Conservation (phyloP, 2,113 vertebrate species). For the Chunga burmeisteri region DNA sequence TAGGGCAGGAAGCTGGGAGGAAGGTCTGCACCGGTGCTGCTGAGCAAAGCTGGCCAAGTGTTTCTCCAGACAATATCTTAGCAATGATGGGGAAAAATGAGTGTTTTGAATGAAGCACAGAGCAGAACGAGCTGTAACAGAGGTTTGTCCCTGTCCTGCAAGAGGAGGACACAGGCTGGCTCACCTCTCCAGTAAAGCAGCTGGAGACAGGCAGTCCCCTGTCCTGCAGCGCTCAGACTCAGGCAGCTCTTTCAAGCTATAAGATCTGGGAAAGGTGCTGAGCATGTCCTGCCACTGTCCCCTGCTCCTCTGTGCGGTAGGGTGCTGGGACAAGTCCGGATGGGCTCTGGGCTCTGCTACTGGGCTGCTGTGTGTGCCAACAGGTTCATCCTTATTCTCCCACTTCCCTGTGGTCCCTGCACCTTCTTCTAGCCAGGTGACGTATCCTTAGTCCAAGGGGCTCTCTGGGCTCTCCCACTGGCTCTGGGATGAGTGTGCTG, state of each 20-base stretch:
- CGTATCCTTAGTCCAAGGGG: background rate
- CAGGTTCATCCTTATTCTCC: background rate
- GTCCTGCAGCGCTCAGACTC: background rate
- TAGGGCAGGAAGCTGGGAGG: background rate
- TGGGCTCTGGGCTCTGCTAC: background rate
- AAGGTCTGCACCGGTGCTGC: background rate
- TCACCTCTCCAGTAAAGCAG: background rate
- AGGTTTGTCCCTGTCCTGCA: background rate
- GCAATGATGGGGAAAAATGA: background rate
- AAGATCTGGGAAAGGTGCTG: background rate
- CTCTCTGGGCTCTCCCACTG: background rate
- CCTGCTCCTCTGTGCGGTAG: accelerated
- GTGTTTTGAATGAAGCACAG: background rate
- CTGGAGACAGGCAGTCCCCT: background rate
- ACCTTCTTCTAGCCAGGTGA: background rate
- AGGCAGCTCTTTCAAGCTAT: background rate
- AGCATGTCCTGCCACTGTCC: background rate
- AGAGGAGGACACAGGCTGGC: background rate
- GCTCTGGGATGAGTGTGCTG: background rate
- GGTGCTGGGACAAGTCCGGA: background rate
- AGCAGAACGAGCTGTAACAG: background rate
- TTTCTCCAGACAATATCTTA: background rate
- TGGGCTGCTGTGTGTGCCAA: background rate
- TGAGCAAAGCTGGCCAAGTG: background rate
- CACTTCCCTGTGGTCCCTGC: background rate